These are phyloP conservation scores for Aramus guarauna DNA, from an alignment of 2,113 vertebrate genomes.

Conservation along the genomic window DNA sequence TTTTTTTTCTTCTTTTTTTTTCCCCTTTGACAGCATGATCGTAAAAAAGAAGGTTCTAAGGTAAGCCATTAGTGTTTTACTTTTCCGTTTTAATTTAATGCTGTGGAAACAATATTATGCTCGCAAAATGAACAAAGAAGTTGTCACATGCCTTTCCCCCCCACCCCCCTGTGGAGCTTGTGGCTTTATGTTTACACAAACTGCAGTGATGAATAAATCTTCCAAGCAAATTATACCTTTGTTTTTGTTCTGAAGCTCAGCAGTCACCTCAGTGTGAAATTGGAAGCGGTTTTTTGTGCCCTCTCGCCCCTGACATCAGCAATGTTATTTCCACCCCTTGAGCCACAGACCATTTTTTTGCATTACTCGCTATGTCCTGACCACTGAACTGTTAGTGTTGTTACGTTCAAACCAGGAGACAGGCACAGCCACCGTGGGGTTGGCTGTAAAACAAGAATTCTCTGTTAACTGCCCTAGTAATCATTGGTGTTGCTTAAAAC, in stretches of 20 bases:
- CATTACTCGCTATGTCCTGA: background rate
- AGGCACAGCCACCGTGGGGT: background rate
- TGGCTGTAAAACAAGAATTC: slow-evolving; percentile 18
- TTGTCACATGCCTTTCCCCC: background rate
- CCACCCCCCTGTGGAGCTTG: background rate
- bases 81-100: background rate
- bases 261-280: background rate
- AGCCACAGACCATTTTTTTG: background rate
- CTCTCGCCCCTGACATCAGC: background rate
- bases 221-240: background rate
- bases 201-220: background rate
- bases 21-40: slow-evolving; percentile 78
- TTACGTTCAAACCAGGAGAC: background rate
- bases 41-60: slow-evolving; percentile 75
- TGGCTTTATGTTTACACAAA: background rate
- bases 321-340: slow-evolving; percentile 15
- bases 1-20: background rate
- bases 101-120: background rate
- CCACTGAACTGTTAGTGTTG: background rate
- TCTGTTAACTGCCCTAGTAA: slow-evolving; percentile 26
- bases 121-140: background rate
- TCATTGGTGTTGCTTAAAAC: slow-evolving; percentile 16
- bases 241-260: background rate
- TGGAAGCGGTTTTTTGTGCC: background rate
- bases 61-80: slow-evolving; percentile 68